phyloP scores from a whole-genome alignment of 2,113 vertebrate genomes.

The Mirza zaza region DNA sequence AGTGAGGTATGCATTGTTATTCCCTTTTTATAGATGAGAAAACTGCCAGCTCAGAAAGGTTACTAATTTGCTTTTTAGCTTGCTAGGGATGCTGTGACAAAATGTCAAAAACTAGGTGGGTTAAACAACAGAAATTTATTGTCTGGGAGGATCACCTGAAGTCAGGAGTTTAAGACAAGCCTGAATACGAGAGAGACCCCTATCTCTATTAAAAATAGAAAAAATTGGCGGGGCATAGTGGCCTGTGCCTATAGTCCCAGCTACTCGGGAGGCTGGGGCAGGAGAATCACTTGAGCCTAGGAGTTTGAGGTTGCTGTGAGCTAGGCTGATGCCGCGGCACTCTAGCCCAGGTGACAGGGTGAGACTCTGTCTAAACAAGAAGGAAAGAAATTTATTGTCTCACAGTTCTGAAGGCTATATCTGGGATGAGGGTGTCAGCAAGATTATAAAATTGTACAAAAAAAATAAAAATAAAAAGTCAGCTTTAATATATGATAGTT shows the following conservation, averaged over 20 bases:
- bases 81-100: not conserved
- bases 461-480: not conserved
- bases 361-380: no score
- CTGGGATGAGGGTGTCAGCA: not conserved
- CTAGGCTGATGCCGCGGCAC: no score
- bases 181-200: no score
- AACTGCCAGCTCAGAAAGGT: not conserved
- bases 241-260: no score
- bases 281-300: no score
- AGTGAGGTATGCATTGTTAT: not conserved
- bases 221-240: no score
- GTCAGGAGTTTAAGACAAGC: no score
- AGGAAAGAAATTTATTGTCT: not conserved
- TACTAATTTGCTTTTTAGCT: not conserved
- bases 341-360: no score
- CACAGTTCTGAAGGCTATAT: not conserved
- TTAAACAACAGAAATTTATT: not conserved
- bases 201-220: no score
- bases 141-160: not conserved
- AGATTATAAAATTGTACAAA: not conserved
- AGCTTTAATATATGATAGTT: not conserved
- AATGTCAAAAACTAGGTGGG: rapidly evolving
- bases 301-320: no score
- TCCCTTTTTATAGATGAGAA: not conserved
- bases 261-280: no score